phyloP scores from a whole-genome alignment of 2,113 vertebrate genomes.

The Hypanus sabinus region DNA sequence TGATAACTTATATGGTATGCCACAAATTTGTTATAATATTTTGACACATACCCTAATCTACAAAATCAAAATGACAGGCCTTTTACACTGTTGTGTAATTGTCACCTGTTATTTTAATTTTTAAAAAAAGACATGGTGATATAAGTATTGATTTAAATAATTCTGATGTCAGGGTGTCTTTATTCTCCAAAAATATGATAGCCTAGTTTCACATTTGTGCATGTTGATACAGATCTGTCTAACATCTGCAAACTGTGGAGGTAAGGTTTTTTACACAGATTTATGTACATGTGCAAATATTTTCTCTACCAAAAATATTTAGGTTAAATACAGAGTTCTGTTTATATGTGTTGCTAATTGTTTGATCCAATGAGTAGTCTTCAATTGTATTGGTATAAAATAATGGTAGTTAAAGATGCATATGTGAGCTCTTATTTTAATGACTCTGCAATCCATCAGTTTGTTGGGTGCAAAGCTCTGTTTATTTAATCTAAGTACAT shows the following conservation, averaged over 20 bases:
- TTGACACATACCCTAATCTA: background rate
- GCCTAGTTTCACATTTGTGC: background rate
- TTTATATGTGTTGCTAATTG: background rate
- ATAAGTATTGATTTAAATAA: conserved; percentile 9
- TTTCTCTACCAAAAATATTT: conserved; percentile 1
- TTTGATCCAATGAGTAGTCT: background rate
- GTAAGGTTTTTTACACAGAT: background rate
- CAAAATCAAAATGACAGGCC: background rate
- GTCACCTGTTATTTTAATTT: background rate
- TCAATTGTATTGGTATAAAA: conserved; percentile 15
- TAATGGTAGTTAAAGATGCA: conserved; percentile 19
- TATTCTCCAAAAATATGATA: conserved; percentile 11
- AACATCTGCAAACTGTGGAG: background rate
- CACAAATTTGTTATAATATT: background rate
- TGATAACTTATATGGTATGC: background rate
- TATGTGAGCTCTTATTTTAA: conserved; percentile 17
- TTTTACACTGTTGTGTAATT: conserved; percentile 27
- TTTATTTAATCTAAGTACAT: background rate
- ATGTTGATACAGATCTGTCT: background rate
- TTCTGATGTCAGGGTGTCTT: background rate
- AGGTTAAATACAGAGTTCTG: background rate
- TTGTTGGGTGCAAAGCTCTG: background rate
- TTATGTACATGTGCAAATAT: background rate
- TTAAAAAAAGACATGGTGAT: background rate
- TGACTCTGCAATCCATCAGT: conserved; percentile 18